Evolutionary conservation across 2,113 vertebrate species (phyloP).

Genomic region (Echinops telfairi): DNA sequence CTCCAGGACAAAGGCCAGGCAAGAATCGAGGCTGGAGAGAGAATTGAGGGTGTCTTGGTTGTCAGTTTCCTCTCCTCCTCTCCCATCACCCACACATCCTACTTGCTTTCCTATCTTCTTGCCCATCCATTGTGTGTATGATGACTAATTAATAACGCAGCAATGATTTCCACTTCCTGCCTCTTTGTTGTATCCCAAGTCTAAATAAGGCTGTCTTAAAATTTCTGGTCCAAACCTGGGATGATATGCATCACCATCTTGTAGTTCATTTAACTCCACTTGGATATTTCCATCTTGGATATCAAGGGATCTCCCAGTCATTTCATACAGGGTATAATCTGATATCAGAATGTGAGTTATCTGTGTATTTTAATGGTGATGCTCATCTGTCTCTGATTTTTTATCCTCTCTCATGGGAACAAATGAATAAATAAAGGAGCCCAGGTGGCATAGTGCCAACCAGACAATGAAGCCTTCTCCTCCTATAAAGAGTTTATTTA

Average conservation of each 20-base stretch:
- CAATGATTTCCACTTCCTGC: not conserved
- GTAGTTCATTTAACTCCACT: not conserved
- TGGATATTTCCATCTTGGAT: slow-evolving; percentile 25
- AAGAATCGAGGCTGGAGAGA: not conserved
- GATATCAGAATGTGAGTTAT: not conserved
- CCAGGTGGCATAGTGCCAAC: no score
- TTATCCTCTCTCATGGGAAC: not conserved
- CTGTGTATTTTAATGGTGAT: not conserved
- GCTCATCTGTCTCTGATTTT: not conserved
- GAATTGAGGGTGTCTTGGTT: not conserved
- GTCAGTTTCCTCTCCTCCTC: not conserved
- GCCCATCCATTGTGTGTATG: not conserved
- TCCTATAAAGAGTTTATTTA: no score
- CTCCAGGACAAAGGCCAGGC: no score
- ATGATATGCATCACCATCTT: not conserved
- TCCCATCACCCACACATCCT: not conserved
- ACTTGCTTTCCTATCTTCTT: not conserved
- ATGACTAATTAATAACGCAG: slow-evolving; percentile 57
- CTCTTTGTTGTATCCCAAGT: slow-evolving; percentile 10
- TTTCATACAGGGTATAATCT: not conserved
- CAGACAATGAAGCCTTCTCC: no score
- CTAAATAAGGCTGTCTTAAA: slow-evolving; percentile 46
- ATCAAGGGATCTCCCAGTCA: not conserved
- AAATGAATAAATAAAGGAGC: no score
- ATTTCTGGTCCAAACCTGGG: not conserved